phyloP scores from a whole-genome alignment of 2,113 vertebrate species.

The Sphyrna mokarran region DNA sequence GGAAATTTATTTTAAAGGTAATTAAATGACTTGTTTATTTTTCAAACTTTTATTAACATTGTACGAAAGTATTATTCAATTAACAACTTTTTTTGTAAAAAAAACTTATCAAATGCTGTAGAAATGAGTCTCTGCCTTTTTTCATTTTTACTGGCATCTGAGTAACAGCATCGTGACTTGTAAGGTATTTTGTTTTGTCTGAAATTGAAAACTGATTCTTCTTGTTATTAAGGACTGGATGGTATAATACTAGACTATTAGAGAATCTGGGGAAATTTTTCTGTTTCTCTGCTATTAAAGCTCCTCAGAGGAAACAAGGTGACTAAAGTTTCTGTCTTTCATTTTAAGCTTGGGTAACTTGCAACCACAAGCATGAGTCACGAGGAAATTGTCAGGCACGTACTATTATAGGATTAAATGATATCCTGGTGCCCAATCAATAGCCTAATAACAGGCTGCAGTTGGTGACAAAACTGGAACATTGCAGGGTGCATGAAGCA shows the following conservation, averaged over 20 bases:
- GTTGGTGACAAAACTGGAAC: background rate
- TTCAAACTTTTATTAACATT: background rate
- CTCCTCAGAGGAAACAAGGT: background rate
- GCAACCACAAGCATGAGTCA: background rate
- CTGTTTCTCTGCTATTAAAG: background rate
- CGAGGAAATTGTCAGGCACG: background rate
- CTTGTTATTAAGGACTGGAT: background rate
- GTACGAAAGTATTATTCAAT: background rate
- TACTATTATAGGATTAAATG: background rate
- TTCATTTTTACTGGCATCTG: no score
- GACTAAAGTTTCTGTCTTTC: background rate
- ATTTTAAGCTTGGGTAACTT: background rate
- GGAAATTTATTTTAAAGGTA: background rate
- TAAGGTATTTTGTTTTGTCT: background rate
- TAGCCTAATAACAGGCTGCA: background rate
- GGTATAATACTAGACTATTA: background rate
- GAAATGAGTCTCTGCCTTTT: no score
- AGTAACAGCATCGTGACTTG: background rate
- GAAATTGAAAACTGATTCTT: background rate
- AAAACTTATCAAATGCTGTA: background rate
- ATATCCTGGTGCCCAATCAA: slow-evolving; percentile 13
- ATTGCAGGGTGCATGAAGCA: background rate
- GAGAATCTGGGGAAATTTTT: background rate
- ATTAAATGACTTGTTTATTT: background rate
- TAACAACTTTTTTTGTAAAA: background rate